Evolutionary conservation across 2,888 invertebrate genomes (phyloP).

Genomic region (Drosophila picticornis): DNA sequence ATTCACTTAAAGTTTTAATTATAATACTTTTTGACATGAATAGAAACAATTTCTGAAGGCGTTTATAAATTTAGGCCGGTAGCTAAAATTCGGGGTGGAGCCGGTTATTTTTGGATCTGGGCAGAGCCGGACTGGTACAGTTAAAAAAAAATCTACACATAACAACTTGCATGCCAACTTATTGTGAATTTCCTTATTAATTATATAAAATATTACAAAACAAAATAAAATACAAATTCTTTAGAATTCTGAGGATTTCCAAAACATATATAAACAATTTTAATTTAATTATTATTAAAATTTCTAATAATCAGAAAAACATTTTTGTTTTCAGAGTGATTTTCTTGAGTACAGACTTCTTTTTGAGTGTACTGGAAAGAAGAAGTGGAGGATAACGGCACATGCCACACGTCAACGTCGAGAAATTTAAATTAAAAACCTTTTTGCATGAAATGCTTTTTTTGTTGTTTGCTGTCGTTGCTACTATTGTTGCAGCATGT

Average conservation of each 20-base stretch:
- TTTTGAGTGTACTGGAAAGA: not conserved
- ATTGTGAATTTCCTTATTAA: not conserved
- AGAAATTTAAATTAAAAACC: slow-evolving; percentile 81
- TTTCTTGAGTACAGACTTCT: not conserved
- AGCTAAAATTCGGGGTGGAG: not conserved
- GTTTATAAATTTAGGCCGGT: not conserved
- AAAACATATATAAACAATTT: not conserved
- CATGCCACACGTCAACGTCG: slow-evolving; percentile 76
- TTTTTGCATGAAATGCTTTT: slow-evolving; percentile 68
- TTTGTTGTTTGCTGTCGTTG: slow-evolving; percentile 38
- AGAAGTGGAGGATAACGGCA: slow-evolving; percentile 61
- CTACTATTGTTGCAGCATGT: slow-evolving; percentile 39
- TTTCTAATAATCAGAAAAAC: too few species aligned
- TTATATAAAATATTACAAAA: not conserved
- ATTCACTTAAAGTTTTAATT: not conserved
- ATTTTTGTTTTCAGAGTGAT: not conserved
- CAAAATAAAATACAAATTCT: not conserved
- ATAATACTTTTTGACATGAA: too few species aligned
- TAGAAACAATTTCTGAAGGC: not conserved
- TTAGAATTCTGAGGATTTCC: not conserved
- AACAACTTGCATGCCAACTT: not conserved
- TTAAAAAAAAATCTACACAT: not conserved
- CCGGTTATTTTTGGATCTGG: too few species aligned
- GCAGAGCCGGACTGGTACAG: too few species aligned
- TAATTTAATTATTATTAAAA: not conserved